Percentiles rank a stretch among this genome's conserved stretches.
These are phyloP conservation scores for Cheilosia soror DNA, from an alignment of 2,888 invertebrate genomes.

Conservation along the genomic window DNA sequence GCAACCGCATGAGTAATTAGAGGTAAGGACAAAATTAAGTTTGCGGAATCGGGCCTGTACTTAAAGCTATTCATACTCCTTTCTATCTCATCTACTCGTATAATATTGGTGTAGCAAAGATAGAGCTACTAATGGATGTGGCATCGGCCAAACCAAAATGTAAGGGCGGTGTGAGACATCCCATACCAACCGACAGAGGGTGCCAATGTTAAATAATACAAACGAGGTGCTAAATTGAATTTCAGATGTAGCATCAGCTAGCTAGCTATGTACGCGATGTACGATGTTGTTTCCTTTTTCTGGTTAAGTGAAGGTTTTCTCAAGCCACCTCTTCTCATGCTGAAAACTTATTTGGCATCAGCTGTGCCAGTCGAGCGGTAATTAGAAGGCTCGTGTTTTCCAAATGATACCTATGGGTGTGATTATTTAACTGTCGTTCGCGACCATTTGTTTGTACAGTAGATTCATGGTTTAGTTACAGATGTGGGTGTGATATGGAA, in stretches of 20 bases:
- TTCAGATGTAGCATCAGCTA: conserved; percentile 45
- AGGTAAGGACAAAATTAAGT: conserved; percentile 74
- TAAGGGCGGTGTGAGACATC: conserved; percentile 40
- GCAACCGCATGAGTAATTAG: conserved; percentile 74
- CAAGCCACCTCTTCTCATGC: conserved; percentile 15
- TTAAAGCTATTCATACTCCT: conserved; percentile 63
- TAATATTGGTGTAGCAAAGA: conserved; percentile 39
- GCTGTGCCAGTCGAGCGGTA: conserved; percentile 59
- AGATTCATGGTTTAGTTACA: conserved; percentile 3
- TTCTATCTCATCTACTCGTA: not conserved
- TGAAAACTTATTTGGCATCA: conserved; percentile 49
- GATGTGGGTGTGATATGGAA: not conserved
- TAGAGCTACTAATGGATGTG: conserved; percentile 75
- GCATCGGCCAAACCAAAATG: conserved; percentile 62
- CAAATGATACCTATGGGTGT: conserved; percentile 72
- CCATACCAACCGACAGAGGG: conserved; percentile 39
- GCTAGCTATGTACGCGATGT: conserved; percentile 23
- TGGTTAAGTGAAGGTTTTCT: conserved; percentile 53
- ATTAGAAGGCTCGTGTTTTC: conserved; percentile 72
- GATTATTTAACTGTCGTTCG: conserved; percentile 69
- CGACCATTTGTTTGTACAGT: conserved; percentile 63
- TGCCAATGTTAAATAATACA: conserved; percentile 73
- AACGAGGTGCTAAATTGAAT: conserved; percentile 75
- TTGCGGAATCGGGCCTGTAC: conserved; percentile 70
- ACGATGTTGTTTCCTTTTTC: conserved; percentile 53